Evolutionary conservation across 2,113 vertebrate species (phyloP), one percentile per base, ranked within the genome.

Genomic region (Xiphophorus hellerii): DNA sequence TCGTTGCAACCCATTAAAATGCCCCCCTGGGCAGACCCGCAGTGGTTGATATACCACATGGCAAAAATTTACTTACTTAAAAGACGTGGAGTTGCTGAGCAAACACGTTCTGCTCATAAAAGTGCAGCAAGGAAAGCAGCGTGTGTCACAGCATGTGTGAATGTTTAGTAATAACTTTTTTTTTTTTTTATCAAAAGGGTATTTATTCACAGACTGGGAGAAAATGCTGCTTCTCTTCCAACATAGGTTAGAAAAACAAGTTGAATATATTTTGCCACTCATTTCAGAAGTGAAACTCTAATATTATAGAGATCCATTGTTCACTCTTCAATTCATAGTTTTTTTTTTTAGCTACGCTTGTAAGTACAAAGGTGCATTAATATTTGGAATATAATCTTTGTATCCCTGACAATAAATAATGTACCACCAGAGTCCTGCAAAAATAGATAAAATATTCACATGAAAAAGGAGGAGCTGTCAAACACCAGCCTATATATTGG

Each of bases 91-190:
- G 77, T 81, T 3, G 87, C 92, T 92, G 88, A 92, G 89, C 74
- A 90, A 90, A 92, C 89, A 82, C 54, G 90, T 89, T 87, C 58
- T 37, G 73, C 84, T 90, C 84, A 80, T 91, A 84, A 88, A 89
- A 73, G 51, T 80, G 69, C 29, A 39, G 51, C 7, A 30, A 29
- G 39, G 69, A 61, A 68, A 28, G 29, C 1, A 44, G 37, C 44
- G n/a, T 65, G 30, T 20, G 76, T 66, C 51, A 70, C 31, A 31
- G 64, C 17, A 8, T 48, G 64, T 71, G 63, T 65, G 69, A 25
- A 58, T n/a, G 15, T 54, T 44, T 25, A 76, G 39, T 66, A 11
- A 12, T 28, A 65, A 66, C 39, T 42, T 42, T 37, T 8, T 37
- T 37, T 37, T 37, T 8, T 39, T 39, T 39, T 44, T 68, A 27